Evolutionary conservation across 2,888 invertebrate species (phyloP).

Genomic region (Ceriagrion tenellum): DNA sequence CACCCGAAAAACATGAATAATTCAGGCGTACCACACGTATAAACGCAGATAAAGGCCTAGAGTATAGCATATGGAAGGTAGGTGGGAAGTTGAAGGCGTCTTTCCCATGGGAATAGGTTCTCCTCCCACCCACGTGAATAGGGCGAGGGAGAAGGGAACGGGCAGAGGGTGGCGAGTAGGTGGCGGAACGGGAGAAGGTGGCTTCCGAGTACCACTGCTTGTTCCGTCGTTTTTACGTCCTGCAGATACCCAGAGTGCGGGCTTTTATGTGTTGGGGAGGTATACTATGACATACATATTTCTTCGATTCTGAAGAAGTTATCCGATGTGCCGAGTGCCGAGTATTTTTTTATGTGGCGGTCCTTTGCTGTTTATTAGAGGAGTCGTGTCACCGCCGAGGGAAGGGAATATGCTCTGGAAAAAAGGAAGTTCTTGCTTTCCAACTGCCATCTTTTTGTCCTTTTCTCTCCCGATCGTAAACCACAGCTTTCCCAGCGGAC

Average conservation of each 20-base stretch:
- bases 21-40: conserved; percentile 70
- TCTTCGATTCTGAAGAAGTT: conserved; percentile 45
- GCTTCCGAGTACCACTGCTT: neutral
- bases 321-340: conserved; percentile 13
- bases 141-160: neutral
- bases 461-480: neutral
- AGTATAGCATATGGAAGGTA: neutral
- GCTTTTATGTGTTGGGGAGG: neutral
- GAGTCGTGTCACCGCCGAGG: neutral
- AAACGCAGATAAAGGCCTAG: conserved; percentile 37
- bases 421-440: neutral
- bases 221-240: neutral
- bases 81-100: neutral
- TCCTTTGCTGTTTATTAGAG: neutral
- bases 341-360: conserved; percentile 17
- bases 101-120: neutral
- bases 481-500: neutral
- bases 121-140: neutral
- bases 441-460: neutral
- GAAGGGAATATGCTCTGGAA: conserved; percentile 28
- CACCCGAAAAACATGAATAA: conserved; percentile 71
- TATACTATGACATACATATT: conserved; percentile 38
- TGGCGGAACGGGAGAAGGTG: conserved; percentile 1
- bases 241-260: neutral
- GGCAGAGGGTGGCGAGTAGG: neutral